These are phyloP conservation scores for Neodiprion lecontei DNA, from an alignment of 1,140 invertebrate species.

Conservation along the genomic window DNA sequence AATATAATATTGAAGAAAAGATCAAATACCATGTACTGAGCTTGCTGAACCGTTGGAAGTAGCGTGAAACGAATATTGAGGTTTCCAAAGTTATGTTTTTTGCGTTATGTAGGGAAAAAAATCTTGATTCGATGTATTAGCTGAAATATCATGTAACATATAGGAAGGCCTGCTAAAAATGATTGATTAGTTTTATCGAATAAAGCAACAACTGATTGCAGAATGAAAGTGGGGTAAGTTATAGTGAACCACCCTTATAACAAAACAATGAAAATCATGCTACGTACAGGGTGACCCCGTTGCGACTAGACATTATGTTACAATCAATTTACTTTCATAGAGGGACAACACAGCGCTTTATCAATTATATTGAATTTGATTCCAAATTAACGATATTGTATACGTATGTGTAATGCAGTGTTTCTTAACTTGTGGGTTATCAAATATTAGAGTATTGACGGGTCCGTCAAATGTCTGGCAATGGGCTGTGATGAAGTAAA, in stretches of 20 bases:
- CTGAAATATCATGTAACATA: neutral
- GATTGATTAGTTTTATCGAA: neutral
- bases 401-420: neutral
- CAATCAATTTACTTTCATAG: neutral
- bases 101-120: neutral
- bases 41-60: neutral
- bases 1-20: conserved; percentile 1
- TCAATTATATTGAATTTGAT: neutral
- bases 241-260: neutral
- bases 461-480: too few relatives aligned
- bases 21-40: neutral
- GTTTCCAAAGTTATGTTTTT: neutral
- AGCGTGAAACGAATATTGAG: neutral
- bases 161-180: neutral
- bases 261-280: neutral
- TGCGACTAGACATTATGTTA: neutral
- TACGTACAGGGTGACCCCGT: neutral
- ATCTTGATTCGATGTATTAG: neutral
- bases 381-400: conserved; percentile 1
- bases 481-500: neutral
- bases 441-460: too few relatives aligned
- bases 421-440: too few relatives aligned
- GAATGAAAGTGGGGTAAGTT: neutral
- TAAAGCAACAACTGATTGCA: neutral
- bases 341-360: neutral